phyloP scores from a whole-genome alignment of 1,140 invertebrate species.

The Trachelipus rathkii region DNA sequence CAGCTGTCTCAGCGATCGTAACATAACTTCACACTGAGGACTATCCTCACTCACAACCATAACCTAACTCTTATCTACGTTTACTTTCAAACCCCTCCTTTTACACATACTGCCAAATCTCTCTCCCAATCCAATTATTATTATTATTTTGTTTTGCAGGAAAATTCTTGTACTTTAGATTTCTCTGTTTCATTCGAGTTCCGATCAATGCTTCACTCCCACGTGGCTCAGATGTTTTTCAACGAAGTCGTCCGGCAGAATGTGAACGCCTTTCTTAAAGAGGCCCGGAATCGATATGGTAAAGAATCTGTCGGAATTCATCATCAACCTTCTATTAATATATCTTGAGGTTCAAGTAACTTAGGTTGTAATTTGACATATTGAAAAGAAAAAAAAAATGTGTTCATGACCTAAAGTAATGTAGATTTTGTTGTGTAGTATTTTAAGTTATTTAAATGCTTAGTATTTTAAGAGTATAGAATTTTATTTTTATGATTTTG shows the following conservation, averaged over 20 bases:
- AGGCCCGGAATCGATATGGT: constrained; percentile 76
- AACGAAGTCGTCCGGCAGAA: constrained; percentile 92
- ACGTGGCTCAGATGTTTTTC: constrained; percentile 88
- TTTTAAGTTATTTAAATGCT: too few relatives aligned
- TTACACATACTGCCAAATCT: too few relatives aligned
- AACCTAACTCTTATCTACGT: too few relatives aligned
- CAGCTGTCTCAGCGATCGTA: too few relatives aligned
- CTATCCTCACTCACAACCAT: too few relatives aligned
- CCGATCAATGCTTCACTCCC: constrained; percentile 74
- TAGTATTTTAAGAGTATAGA: too few relatives aligned
- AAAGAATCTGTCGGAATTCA: constrained; percentile 32
- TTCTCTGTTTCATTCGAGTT: constrained; percentile 90
- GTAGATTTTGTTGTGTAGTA: too few relatives aligned
- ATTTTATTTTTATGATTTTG: too few relatives aligned
- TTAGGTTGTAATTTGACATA: not conserved
- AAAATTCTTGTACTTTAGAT: constrained; percentile 78
- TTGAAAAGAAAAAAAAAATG: not conserved
- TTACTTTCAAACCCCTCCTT: too few relatives aligned
- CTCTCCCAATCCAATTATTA: too few relatives aligned
- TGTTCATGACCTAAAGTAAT: not conserved
- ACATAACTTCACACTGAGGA: too few relatives aligned
- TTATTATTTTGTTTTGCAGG: constrained; percentile 52
- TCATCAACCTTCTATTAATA: not conserved
- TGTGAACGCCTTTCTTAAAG: constrained; percentile 85
- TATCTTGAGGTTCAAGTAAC: not conserved